Evolutionary conservation across 1,140 invertebrate genomes (phyloP).

Genomic region (Delia radicum): DNA sequence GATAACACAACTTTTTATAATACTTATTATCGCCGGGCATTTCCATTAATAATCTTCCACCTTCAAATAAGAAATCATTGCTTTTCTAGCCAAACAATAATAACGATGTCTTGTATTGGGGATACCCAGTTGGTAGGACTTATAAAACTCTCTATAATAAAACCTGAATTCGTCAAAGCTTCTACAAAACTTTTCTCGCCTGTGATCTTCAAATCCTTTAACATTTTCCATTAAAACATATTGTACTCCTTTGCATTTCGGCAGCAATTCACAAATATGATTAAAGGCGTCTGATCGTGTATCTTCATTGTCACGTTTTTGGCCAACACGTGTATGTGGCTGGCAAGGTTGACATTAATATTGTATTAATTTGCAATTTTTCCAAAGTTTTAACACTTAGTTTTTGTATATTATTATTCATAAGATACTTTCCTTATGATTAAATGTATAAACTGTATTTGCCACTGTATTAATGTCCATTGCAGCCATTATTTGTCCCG

Average conservation of each 20-base stretch:
- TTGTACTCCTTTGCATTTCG: conserved; percentile 63
- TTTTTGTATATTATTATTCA: conserved; percentile 79
- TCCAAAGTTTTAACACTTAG: conserved; percentile 67
- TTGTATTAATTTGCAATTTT: conserved; percentile 68
- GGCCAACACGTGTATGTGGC: conserved; percentile 83
- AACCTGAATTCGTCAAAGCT: conserved; percentile 64
- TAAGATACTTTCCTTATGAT: conserved; percentile 71
- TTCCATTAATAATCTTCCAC: conserved; percentile 11
- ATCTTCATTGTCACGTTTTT: conserved; percentile 68
- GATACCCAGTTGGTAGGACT: conserved; percentile 82
- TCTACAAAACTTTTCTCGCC: conserved; percentile 69
- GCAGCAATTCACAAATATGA: conserved; percentile 66
- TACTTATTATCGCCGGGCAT: background rate
- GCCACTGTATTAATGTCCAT: conserved; percentile 89
- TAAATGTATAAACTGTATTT: conserved; percentile 81
- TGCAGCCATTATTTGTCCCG: conserved; percentile 71
- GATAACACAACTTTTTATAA: conserved; percentile 31
- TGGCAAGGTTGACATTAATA: conserved; percentile 97
- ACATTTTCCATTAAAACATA: conserved; percentile 95
- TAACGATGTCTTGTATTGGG: conserved; percentile 89
- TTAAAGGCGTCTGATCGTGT: conserved; percentile 70
- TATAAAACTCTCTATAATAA: conserved; percentile 80
- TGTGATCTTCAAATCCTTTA: conserved; percentile 87
- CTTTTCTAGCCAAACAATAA: conserved; percentile 79
- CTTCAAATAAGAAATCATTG: conserved; percentile 56